A percentile compares a stretch with the other conserved stretches of the same genome.
Conservation (phyloP, 2,113 vertebrate genomes). For the Brachionichthys hirsutus region DNA sequence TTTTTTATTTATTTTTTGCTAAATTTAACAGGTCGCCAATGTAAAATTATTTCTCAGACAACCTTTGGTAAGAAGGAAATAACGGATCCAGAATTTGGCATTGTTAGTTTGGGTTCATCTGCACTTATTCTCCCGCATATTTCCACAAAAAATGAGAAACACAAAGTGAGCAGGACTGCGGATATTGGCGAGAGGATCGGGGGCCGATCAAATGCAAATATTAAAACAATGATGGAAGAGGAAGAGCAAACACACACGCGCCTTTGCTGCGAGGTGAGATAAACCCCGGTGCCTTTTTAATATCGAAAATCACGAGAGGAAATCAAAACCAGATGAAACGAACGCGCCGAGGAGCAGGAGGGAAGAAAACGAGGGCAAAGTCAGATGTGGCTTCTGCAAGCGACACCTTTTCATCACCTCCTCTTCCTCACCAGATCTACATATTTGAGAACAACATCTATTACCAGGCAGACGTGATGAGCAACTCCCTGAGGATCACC, state of each 20-base stretch:
- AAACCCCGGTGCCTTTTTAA: not conserved
- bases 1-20: too few species aligned
- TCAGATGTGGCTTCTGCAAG: not conserved
- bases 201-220: constrained; percentile 40
- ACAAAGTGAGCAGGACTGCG: constrained; percentile 5
- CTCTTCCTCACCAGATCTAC: constrained; percentile 81
- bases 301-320: constrained; percentile 1
- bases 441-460: constrained; percentile 99
- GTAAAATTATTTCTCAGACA: too few species aligned
- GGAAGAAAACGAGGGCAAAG: not conserved
- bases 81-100: too few species aligned
- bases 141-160: not conserved
- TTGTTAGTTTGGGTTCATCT: too few species aligned
- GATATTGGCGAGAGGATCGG: constrained; percentile 18
- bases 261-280: not conserved
- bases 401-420: not conserved
- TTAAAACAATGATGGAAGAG: constrained; percentile 22
- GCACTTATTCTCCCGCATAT: too few species aligned
- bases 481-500: constrained; percentile 90
- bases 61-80: too few species aligned
- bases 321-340: constrained; percentile 1
- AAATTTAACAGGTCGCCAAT: too few species aligned
- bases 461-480: constrained; percentile 91
- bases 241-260: constrained; percentile 9
- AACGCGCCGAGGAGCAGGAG: not conserved